Conservation (phyloP, 1,140 invertebrate species). For the Eriosoma lanigerum region DNA sequence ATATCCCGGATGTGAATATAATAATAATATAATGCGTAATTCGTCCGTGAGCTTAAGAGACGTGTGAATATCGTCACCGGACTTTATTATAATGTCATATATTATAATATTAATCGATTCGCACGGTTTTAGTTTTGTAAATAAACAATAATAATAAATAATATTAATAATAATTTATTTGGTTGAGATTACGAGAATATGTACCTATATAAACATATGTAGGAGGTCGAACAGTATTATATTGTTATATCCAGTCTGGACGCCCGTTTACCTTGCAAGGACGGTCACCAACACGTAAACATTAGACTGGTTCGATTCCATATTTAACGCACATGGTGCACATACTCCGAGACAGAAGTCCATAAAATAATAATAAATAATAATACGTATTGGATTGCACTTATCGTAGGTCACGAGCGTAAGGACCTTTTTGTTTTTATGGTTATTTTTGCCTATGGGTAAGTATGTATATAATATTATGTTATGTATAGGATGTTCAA, state of each 20-base stretch:
- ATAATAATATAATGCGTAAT: no score
- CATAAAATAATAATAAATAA: not conserved
- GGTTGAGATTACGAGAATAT: not conserved
- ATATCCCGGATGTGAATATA: not conserved
- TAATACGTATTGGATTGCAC: slow-evolving; percentile 11
- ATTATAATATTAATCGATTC: not conserved
- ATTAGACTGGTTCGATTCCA: slow-evolving; percentile 19
- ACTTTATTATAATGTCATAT: not conserved
- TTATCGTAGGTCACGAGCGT: slow-evolving; percentile 46
- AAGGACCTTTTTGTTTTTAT: slow-evolving; percentile 36
- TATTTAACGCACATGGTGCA: not conserved
- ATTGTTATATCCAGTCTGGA: slow-evolving; percentile 44
- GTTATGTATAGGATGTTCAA: no score
- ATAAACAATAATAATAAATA: not conserved
- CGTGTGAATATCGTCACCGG: not conserved
- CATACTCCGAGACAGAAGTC: not conserved
- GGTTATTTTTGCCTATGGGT: not conserved
- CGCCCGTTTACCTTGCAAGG: slow-evolving; percentile 50
- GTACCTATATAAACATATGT: no score
- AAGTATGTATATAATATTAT: no score
- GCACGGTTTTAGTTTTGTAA: not conserved
- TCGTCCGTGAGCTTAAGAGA: not conserved
- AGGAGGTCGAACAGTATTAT: slow-evolving; percentile 23
- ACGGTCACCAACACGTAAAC: slow-evolving; percentile 51
- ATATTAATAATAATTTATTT: not conserved